Evolutionary conservation across 2,888 invertebrate species (phyloP), one percentile per base, ranked within the genome.

Genomic region (Sinopyrophorus schimmeli): DNA sequence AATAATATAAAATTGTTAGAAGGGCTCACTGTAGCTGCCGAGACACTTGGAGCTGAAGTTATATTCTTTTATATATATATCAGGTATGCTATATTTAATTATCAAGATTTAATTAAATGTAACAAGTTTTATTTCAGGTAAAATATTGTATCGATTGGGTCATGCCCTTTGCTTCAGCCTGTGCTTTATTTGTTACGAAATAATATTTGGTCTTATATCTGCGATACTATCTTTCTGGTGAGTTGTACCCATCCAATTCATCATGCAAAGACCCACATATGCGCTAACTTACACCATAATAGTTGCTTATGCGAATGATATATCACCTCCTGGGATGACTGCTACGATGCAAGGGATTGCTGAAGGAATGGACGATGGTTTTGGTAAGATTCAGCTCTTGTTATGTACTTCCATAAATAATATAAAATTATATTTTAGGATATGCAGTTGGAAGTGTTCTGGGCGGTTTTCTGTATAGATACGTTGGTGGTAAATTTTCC

Each of bases 311-410:
- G 80, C 80, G 1, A 78, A 79, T 56, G 74, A 70, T 2, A 66
- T 80, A 21, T 74, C 80, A 3, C 79, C 80, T 1, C 66, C 71
- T 9, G 74, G 91, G 0, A 85, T 89, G 46, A 87, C 89, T 3
- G 90, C 90, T 4, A 91, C 91, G 0, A 84, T 92, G 47, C 92
- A 92, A 68, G 91, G 91, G 0, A 80, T 92, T 16, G 87, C 89
- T 21, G 89, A 90, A 1, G 91, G 90, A n/a, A 85, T 90, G 83
- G 91, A 91, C 65, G 92, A 92, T 65, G 91, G 91, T 0, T 74
- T 90, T 16, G 87, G 87, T 86, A 65, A 71, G 76, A n/a, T n/a
- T n/a, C n/a, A n/a, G n/a, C n/a, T n/a, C n/a, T n/a, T n/a, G n/a
- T n/a, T n/a, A n/a, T n/a, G n/a, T n/a, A n/a, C n/a, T n/a, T n/a